Percentiles rank a stretch among this genome's conserved stretches.
phyloP scores from a whole-genome alignment of 2,888 invertebrate species.

The Pilophorus perplexus region DNA sequence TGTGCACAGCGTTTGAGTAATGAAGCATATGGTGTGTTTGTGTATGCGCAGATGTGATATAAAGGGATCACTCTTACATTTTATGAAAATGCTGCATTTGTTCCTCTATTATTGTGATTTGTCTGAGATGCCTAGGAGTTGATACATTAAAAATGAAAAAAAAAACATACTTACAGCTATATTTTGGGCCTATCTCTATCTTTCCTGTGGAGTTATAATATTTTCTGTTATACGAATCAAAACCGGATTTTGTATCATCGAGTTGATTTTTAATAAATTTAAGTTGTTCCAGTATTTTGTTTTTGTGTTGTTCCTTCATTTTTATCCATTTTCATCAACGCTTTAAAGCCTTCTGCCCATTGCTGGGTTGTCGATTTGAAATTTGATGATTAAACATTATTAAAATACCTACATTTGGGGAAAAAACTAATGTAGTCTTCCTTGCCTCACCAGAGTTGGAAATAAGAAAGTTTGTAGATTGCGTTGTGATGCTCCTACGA shows the following conservation, averaged over 20 bases:
- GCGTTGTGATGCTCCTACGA: too few relatives aligned
- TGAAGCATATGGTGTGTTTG: slow-evolving; percentile 38
- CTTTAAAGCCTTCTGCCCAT: too few relatives aligned
- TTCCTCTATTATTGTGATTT: slow-evolving; percentile 39
- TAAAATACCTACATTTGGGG: too few relatives aligned
- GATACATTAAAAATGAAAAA: slow-evolving; percentile 6
- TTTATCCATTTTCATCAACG: too few relatives aligned
- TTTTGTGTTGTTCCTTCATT: slow-evolving; percentile 31
- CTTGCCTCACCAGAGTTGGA: too few relatives aligned
- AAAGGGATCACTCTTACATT: slow-evolving; percentile 38
- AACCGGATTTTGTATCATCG: slow-evolving; percentile 32
- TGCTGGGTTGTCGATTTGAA: too few relatives aligned
- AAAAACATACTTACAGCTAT: neutral
- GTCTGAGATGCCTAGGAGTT: slow-evolving; percentile 45
- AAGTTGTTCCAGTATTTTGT: slow-evolving; percentile 30
- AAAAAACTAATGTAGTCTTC: too few relatives aligned
- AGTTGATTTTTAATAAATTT: slow-evolving; percentile 25
- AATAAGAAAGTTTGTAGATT: too few relatives aligned
- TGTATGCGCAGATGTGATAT: slow-evolving; percentile 41
- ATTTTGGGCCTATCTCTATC: slow-evolving; percentile 20
- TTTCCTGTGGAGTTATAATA: slow-evolving; percentile 4
- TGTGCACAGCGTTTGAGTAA: slow-evolving; percentile 28
- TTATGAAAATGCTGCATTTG: slow-evolving; percentile 27
- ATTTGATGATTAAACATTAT: too few relatives aligned
- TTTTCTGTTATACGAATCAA: slow-evolving; percentile 20